These are phyloP conservation scores for Chondrosia reniformis DNA, from an alignment of 37 sponge, comb jelly and placozoan species.

Conservation along the genomic window DNA sequence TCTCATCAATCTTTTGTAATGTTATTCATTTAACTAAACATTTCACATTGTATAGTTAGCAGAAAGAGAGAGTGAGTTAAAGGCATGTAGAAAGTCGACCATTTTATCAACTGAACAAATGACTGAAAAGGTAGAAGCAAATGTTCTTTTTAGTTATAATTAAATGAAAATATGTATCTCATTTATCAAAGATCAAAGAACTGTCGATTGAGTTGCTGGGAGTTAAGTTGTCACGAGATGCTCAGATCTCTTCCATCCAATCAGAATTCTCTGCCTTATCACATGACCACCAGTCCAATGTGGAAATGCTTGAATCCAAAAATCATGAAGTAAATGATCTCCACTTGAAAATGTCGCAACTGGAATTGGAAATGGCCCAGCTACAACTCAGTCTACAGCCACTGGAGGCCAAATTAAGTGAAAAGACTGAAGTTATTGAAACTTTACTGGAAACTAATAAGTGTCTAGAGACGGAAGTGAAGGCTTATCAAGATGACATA, in stretches of 20 bases:
- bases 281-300: not conserved
- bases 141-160: not conserved
- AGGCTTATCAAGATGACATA: not conserved
- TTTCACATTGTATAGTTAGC: not conserved
- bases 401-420: not conserved
- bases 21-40: not conserved
- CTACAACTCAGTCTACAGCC: not conserved
- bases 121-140: constrained; percentile 12
- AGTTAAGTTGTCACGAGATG: not conserved
- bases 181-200: not conserved
- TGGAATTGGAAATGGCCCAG: not conserved
- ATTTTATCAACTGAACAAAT: constrained; percentile 6
- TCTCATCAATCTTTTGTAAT: not conserved
- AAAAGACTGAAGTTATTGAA: not conserved
- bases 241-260: constrained; percentile 13
- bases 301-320: not conserved
- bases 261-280: not conserved
- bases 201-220: not conserved
- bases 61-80: constrained; percentile 14
- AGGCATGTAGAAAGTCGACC: not conserved
- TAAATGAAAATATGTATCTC: not conserved
- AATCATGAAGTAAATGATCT: not conserved
- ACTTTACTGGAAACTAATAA: not conserved
- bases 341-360: not conserved
- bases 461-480: not conserved